Base-by-base conservation (phyloP, 1,140 invertebrate genomes). In the Aphelinus atriplicis region DNA sequence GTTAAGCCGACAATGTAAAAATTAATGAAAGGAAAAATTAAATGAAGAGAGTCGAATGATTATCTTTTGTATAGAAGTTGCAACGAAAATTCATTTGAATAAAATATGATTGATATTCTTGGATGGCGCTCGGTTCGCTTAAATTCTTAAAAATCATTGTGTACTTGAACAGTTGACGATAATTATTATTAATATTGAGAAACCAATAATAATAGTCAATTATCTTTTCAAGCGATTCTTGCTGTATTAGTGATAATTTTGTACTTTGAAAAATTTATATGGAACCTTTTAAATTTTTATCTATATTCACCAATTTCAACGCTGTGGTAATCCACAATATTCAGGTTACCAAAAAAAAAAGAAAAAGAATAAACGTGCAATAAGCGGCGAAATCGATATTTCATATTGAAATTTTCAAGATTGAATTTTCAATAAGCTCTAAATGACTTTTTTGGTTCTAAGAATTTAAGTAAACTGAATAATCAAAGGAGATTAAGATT, bases 51-150 rank as follows among this genome's bases (percentile, higher is more conserved):
- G 3, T 10, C 10, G 26, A 26, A 26, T 45, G 46, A 26, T 4
- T 42, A 61, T 70, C 46, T n/a, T 58, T 76, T 76, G 75, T 78
- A 78, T 75, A 78, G 73, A 75, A 72, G 61, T 73, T 79, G 73
- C 74, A 77, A 79, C 74, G 73, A 79, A 76, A 43, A 70, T 68
- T 58, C 58, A 68, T 58, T 67, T 63, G 48, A 63, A 48, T 46
- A 63, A 7, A 56, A 9, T 10, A 43, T 51, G 51, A 67, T 67
- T 50, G 50, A 56, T 42, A 58, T 47, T 7, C 66, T 57, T 68
- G 7, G 26, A 57, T 57, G 7, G 5, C 1, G 7, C 58, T 68
- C 26, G 55, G 55, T 68, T 68, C 55, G 58, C 55, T 68, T 68
- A 68, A 68, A 68, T 68, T 68, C 53, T 68, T 68, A 57, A 68